These are phyloP conservation scores for Cephonodes hylas DNA, from an alignment of 2,888 invertebrate genomes.

Conservation along the genomic window DNA sequence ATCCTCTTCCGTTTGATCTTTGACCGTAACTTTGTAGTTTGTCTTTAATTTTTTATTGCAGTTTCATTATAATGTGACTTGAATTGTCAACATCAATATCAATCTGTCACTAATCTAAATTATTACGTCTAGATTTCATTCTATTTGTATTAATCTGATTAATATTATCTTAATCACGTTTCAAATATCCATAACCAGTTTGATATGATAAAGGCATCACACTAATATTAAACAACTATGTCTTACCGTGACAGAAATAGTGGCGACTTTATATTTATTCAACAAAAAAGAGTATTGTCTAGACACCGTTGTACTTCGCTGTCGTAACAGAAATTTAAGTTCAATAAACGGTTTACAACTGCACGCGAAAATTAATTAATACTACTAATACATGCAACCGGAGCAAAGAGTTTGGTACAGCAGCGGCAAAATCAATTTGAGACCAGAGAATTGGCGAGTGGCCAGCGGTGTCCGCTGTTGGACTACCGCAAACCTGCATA, in stretches of 20 bases:
- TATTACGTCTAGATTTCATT: background rate
- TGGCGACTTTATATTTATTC: background rate
- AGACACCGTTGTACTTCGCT: background rate
- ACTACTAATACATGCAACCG: constrained; percentile 56
- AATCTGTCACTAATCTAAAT: background rate
- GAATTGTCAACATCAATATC: background rate
- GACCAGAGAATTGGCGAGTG: constrained; percentile 62
- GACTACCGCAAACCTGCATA: constrained; percentile 52
- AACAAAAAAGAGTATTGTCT: background rate
- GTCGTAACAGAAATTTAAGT: background rate
- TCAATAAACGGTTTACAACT: constrained; percentile 4
- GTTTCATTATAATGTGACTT: background rate
- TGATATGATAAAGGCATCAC: background rate
- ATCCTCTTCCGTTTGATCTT: constrained; percentile 36
- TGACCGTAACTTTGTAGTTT: constrained; percentile 9
- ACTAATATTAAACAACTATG: background rate
- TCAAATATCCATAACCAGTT: background rate
- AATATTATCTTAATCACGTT: background rate
- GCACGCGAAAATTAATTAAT: constrained; percentile 55
- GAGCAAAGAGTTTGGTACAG: constrained; percentile 62
- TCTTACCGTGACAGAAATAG: background rate
- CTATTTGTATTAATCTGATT: background rate
- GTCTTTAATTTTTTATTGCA: background rate
- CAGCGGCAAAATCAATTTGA: constrained; percentile 74
- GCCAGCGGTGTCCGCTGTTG: constrained; percentile 56